phyloP scores from a whole-genome alignment of 2,888 invertebrate genomes.

The Sepiola atlantica region DNA sequence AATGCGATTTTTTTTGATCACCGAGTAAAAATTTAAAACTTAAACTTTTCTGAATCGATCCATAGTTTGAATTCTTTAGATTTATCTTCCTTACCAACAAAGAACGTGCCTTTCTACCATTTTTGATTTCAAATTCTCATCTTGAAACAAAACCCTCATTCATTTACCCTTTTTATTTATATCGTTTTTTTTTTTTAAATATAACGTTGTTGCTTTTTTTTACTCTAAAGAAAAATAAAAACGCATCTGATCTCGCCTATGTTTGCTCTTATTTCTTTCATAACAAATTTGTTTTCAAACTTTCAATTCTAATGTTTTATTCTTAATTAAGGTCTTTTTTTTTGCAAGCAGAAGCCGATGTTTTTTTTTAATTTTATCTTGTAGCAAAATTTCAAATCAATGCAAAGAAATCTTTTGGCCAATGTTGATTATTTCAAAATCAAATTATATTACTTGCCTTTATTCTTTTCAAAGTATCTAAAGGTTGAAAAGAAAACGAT shows the following conservation, averaged over 20 bases:
- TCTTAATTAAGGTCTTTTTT: background rate
- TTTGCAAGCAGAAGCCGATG: background rate
- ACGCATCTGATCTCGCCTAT: background rate
- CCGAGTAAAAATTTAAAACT: background rate
- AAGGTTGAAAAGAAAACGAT: background rate
- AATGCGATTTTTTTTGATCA: background rate
- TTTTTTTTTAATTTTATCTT: background rate
- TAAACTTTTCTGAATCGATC: background rate
- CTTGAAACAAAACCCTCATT: background rate
- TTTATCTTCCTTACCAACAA: background rate
- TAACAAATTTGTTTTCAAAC: background rate
- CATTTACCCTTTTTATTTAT: background rate
- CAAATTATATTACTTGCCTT: background rate
- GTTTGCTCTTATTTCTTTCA: background rate
- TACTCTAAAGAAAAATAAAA: background rate
- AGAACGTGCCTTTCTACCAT: background rate
- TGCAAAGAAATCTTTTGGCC: background rate
- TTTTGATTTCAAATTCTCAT: background rate
- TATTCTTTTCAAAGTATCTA: background rate
- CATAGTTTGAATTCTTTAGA: background rate
- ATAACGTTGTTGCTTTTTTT: background rate
- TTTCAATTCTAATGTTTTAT: background rate
- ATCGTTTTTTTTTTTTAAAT: background rate
- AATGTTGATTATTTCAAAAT: background rate
- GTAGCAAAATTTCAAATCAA: background rate